Conservation (phyloP, 2,797 vertebrate species). For the Hippopotamyrus pictus region DNA sequence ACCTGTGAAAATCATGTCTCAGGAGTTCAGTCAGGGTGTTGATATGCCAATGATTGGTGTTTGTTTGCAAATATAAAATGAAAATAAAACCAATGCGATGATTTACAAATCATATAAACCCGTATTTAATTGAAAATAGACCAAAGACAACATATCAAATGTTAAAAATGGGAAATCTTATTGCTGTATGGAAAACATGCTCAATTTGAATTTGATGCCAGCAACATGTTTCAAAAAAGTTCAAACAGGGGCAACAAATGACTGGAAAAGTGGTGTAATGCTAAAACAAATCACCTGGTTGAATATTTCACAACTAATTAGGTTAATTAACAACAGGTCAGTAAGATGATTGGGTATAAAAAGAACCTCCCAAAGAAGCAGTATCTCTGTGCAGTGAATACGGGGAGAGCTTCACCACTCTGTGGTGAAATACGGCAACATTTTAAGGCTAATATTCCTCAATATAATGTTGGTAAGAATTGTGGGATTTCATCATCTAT, state of each 20-base stretch:
- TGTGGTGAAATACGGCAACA: background rate
- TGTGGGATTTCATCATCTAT: background rate
- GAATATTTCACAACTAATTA: background rate
- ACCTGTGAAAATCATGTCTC: background rate
- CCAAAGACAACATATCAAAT: background rate
- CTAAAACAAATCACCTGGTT: background rate
- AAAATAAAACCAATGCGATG: background rate
- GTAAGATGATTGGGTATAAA: background rate
- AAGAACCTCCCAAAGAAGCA: background rate
- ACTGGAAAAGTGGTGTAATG: background rate
- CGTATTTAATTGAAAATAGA: background rate
- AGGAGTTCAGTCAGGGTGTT: background rate
- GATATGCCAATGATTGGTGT: conserved; percentile 2
- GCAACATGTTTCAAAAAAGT: background rate
- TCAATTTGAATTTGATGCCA: background rate
- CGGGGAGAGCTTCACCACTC: no score
- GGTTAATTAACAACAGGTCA: background rate
- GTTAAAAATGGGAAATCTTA: background rate
- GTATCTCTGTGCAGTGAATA: background rate
- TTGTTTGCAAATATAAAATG: background rate
- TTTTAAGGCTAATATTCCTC: background rate
- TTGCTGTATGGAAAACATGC: background rate
- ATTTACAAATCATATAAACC: background rate
- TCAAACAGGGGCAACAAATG: background rate
- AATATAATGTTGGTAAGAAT: background rate